phyloP scores from a whole-genome alignment of 1,140 invertebrate genomes.

The Drosophila mojavensis region DNA sequence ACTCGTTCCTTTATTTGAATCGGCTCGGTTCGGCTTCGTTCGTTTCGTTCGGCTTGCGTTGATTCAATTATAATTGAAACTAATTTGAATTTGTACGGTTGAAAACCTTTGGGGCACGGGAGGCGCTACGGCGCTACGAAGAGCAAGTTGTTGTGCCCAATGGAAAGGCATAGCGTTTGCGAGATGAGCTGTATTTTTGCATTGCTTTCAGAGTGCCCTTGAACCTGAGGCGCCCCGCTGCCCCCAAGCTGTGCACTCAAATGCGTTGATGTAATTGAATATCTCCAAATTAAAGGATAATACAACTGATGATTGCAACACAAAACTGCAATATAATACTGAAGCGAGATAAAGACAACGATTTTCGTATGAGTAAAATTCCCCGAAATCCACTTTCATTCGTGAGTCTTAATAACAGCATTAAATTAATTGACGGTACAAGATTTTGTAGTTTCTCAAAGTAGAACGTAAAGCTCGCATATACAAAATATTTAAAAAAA shows the following conservation, averaged over 20 bases:
- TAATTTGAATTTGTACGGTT: conserved; percentile 70
- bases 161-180: conserved; percentile 23
- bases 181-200: conserved; percentile 53
- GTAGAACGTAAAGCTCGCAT: too few species aligned
- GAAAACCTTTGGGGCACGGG: conserved; percentile 23
- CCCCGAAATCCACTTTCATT: not conserved
- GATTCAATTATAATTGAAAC: conserved; percentile 84
- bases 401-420: too few species aligned
- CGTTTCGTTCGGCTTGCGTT: conserved; percentile 53
- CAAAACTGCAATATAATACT: conserved; percentile 11
- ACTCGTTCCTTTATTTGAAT: conserved; percentile 15
- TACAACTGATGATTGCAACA: conserved; percentile 37
- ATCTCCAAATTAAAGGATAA: conserved; percentile 75
- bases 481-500: too few species aligned
- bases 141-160: conserved; percentile 32
- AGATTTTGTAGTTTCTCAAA: too few species aligned
- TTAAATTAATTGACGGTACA: too few species aligned
- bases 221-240: conserved; percentile 67
- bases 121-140: not conserved
- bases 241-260: conserved; percentile 13
- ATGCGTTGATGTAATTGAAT: conserved; percentile 55
- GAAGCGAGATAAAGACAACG: conserved; percentile 24
- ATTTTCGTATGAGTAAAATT: not conserved
- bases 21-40: conserved; percentile 1
- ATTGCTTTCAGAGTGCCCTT: conserved; percentile 72